Evolutionary conservation across 2,888 invertebrate species (phyloP).

Genomic region (Amaurobius ferox): DNA sequence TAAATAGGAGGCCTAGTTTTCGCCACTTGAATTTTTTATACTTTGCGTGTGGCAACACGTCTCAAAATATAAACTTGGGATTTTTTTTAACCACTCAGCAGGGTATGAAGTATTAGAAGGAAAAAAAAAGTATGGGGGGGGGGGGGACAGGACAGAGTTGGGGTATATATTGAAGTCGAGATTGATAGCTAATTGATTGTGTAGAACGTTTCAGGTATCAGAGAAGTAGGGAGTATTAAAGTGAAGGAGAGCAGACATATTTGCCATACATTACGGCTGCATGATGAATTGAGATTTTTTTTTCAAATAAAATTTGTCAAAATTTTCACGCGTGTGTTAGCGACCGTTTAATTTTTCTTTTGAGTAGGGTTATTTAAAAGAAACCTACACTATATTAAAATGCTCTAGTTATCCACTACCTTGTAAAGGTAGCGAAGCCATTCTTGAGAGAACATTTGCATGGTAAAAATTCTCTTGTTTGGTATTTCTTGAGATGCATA

Average conservation of each 20-base stretch:
- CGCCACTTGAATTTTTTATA: constrained; percentile 24
- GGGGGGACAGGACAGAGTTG: not conserved
- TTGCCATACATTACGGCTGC: not conserved
- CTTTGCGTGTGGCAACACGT: constrained; percentile 8
- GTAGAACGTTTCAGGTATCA: not conserved
- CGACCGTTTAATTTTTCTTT: too few relatives aligned
- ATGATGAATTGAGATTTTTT: too few relatives aligned
- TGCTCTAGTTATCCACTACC: too few relatives aligned
- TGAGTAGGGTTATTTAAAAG: too few relatives aligned
- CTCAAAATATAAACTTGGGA: too few relatives aligned
- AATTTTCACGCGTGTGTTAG: not conserved
- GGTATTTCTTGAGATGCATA: too few relatives aligned
- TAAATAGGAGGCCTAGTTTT: constrained; percentile 21
- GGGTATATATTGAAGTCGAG: not conserved
- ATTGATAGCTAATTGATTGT: not conserved
- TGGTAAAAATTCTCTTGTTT: too few relatives aligned
- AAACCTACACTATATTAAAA: too few relatives aligned
- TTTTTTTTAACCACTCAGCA: not conserved
- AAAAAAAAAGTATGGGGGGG: not conserved
- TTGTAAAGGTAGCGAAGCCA: too few relatives aligned
- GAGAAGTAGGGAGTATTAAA: not conserved
- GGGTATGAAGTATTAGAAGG: not conserved
- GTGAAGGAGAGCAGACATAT: not conserved
- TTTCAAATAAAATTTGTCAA: too few relatives aligned
- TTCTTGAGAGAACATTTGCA: too few relatives aligned